phyloP scores from a whole-genome alignment of 2,888 invertebrate genomes.

The Uropetala carovei region DNA sequence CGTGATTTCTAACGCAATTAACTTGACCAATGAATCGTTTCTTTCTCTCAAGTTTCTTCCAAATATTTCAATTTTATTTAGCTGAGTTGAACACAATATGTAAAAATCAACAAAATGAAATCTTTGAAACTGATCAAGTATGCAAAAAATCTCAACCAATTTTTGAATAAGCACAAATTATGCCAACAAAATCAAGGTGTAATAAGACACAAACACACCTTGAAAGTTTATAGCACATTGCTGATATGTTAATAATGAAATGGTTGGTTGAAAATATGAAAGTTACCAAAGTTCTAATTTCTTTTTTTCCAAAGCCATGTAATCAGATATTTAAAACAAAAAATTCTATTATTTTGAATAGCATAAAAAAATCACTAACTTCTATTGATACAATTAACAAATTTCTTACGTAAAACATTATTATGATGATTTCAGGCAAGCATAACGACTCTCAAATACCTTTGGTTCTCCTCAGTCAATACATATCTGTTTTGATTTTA shows the following conservation, averaged over 20 bases:
- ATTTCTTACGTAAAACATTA: too few species aligned
- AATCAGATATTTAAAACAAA: too few species aligned
- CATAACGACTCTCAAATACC: constrained; percentile 57
- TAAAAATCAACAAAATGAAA: background rate
- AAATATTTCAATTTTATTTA: background rate
- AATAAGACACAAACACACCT: too few species aligned
- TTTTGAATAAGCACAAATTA: background rate
- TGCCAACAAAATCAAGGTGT: background rate
- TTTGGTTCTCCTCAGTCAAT: constrained; percentile 52
- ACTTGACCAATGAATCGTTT: background rate
- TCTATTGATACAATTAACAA: too few species aligned
- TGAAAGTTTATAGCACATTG: too few species aligned
- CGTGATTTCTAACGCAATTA: background rate
- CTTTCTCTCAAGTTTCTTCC: background rate
- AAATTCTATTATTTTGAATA: too few species aligned
- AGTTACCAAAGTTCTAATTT: too few species aligned
- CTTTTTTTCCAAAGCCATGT: too few species aligned
- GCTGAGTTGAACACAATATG: constrained; percentile 2
- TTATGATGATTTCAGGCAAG: background rate
- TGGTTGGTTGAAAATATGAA: too few species aligned
- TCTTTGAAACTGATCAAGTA: background rate
- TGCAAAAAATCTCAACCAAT: background rate
- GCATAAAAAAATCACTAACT: too few species aligned
- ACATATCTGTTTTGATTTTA: background rate
- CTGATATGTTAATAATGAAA: too few species aligned